Conservation (phyloP, 2,113 vertebrate species). For the human (Homo sapiens) region GRCh38 chr5:165418501-165419000, state of each 20-base stretch:
- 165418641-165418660: too few species aligned
- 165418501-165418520: too few species aligned
- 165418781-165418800: background rate
- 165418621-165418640: too few species aligned
- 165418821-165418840: background rate
- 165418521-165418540: too few species aligned
- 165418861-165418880: background rate
- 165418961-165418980: slow-evolving; percentile 45
- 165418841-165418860: background rate
- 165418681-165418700: background rate
- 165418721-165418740: background rate
- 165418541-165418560: too few species aligned
- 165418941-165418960: background rate
- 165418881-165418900: background rate
- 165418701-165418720: background rate
- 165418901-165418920: slow-evolving; percentile 15
- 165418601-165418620: too few species aligned
- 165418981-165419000: background rate
- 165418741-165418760: background rate
- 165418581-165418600: too few species aligned
- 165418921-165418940: slow-evolving; percentile 14
- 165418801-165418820: background rate
- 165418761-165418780: background rate
- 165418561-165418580: too few species aligned
- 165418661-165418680: background rate